Percentiles rank a stretch among this genome's conserved stretches.
phyloP scores from a whole-genome alignment of 2,113 vertebrate genomes.

The Panthera leo region DNA sequence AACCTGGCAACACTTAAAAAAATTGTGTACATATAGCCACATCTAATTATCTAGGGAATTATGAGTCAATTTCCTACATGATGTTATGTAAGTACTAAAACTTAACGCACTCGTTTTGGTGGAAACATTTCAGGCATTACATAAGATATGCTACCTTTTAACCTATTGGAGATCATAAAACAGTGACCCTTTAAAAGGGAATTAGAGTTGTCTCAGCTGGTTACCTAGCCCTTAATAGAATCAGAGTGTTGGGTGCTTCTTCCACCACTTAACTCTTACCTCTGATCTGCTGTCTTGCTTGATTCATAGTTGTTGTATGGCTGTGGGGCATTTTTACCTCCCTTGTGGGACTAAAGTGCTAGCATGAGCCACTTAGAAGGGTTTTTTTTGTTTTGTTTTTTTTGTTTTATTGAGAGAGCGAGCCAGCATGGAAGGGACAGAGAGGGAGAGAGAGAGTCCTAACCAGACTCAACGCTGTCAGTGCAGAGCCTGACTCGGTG shows the following conservation, averaged over 20 bases:
- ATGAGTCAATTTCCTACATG: neutral
- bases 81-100: neutral
- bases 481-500: too few relatives aligned
- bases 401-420: too few relatives aligned
- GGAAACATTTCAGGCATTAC: neutral
- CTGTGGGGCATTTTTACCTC: neutral
- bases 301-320: neutral
- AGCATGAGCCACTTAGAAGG: neutral
- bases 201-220: neutral
- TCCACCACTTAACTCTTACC: neutral
- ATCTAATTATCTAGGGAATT: neutral
- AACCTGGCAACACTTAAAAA: neutral
- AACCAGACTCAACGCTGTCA: too few relatives aligned
- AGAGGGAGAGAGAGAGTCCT: too few relatives aligned
- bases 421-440: too few relatives aligned
- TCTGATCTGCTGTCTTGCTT: neutral
- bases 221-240: neutral
- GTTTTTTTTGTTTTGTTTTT: too few relatives aligned
- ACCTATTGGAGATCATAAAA: neutral
- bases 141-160: neutral
- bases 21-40: neutral
- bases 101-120: neutral
- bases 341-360: neutral
- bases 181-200: neutral
- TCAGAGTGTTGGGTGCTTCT: neutral